Evolutionary conservation across 2,888 invertebrate species (phyloP), one percentile per base, ranked within the genome.

Genomic region (Rotaria sp.): DNA sequence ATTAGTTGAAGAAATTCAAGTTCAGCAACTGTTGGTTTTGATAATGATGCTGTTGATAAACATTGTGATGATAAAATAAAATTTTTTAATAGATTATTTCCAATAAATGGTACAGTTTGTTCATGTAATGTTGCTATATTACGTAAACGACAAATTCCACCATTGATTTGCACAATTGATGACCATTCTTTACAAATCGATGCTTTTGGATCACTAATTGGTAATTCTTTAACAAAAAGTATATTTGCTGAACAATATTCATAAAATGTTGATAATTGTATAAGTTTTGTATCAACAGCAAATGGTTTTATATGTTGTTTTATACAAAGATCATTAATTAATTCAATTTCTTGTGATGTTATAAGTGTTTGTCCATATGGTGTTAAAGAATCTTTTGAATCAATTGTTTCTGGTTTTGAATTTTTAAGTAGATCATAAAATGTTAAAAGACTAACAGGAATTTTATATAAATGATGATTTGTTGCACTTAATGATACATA

Each of bases 301-400:
- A 80, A 80, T 80, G 80, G 80, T 80, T 45, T 80, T 45, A 80
- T 80, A 80, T 45, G 26, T 45, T 80, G 80, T 45, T 80, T 80
- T 18, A n/a, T 45, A 45, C 80, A 80, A 41, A 80, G 45, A 38
- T 45, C 45, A 80, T 80, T 80, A 13, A 80, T 80, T 4, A 80
- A n/a, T 45, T 80, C 80, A n/a, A 80, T 38, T 80, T 80, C 80
- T 45, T 80, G 45, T 26, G 24, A 15, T 45, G 80, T n/a, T 15
- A 24, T n/a, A 45, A 5, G 21, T n/a, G 24, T 41, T 80, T 41
- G 41, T 80, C 24, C 80, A 67, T 7, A 21, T 2, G 67, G 26
- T 35, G 35, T 0, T 8, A 35, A 24, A 80, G 45, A n/a, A 26
- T 80, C 80, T 21, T 45, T 80, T 45, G 67, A 8, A 38, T 67